A percentile compares a stretch with the other conserved stretches of the same genome.
Conservation (phyloP, 2,113 vertebrate genomes). For the Peromyscus leucopus region DNA sequence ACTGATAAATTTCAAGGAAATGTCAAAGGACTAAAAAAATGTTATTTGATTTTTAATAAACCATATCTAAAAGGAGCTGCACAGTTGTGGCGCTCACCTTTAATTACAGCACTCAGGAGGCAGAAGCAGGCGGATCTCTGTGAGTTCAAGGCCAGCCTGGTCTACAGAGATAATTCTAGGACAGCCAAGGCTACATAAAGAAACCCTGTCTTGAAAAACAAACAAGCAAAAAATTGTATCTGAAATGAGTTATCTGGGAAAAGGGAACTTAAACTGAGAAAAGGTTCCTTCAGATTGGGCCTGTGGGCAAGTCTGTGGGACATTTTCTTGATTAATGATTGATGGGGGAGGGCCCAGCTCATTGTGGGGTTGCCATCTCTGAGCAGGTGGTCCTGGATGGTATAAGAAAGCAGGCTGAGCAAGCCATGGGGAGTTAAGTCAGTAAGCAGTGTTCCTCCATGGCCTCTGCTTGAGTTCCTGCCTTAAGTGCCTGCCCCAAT, state of each 20-base stretch:
- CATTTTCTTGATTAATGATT: neutral
- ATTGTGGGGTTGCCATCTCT: neutral
- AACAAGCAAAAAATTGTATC: too few species aligned
- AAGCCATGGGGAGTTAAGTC: neutral
- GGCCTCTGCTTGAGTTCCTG: neutral
- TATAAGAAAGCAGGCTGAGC: neutral
- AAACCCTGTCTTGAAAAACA: neutral
- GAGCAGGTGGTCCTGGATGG: neutral
- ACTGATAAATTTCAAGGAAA: slow-evolving; percentile 31
- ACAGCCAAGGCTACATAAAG: neutral
- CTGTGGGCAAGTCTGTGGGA: neutral
- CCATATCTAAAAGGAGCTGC: neutral
- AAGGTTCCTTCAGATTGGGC: neutral
- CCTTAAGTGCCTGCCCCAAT: neutral
- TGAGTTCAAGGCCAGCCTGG: neutral
- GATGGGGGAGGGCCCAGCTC: neutral
- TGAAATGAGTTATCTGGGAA: neutral
- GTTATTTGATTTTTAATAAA: slow-evolving; percentile 3
- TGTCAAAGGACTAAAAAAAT: neutral
- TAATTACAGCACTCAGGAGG: neutral
- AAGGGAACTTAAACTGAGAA: neutral
- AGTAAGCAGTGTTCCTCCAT: neutral
- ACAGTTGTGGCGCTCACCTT: too few species aligned
- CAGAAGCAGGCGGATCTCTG: neutral
- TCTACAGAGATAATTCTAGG: neutral